phyloP scores from a whole-genome alignment of 92 coral and sea anemone species.

The Chrysogorgia sp. region DNA sequence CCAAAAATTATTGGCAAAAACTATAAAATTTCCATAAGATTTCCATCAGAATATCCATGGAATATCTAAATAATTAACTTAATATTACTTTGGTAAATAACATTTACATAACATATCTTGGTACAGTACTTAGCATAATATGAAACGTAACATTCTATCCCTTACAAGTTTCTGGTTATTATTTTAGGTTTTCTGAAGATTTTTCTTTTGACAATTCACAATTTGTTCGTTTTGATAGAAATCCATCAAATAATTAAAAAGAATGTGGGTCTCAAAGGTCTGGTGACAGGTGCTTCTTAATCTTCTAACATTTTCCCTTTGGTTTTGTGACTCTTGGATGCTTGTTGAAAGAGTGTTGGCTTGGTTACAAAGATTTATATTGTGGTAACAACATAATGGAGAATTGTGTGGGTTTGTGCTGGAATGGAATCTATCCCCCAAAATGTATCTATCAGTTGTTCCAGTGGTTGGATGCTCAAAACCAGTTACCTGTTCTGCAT shows the following conservation, averaged over 20 bases:
- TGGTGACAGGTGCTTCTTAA: slow-evolving; percentile 31
- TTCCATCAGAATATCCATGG: no score
- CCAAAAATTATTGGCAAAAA: no score
- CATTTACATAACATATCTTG: no score
- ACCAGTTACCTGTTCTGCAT: background rate
- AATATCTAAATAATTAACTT: no score
- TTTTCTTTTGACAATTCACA: slow-evolving; percentile 29
- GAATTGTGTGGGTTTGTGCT: slow-evolving; percentile 32
- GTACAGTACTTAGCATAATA: no score
- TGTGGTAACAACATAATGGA: slow-evolving; percentile 22
- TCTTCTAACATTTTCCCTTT: slow-evolving; percentile 12
- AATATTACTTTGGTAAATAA: no score
- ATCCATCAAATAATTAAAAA: slow-evolving; percentile 29
- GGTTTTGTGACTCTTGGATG: background rate
- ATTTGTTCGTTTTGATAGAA: slow-evolving; percentile 50
- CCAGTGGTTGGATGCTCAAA: slow-evolving; percentile 18
- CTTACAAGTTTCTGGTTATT: background rate
- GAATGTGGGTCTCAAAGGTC: slow-evolving; percentile 15
- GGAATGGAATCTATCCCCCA: no score
- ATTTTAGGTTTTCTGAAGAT: background rate
- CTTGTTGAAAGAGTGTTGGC: slow-evolving; percentile 15
- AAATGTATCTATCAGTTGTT: background rate
- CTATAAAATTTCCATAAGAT: no score
- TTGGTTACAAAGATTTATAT: slow-evolving; percentile 22
- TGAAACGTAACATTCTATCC: background rate